Percentiles rank a stretch among this genome's conserved stretches.
phyloP scores from a whole-genome alignment of 2,888 invertebrate species.

The Augiades crinisus region DNA sequence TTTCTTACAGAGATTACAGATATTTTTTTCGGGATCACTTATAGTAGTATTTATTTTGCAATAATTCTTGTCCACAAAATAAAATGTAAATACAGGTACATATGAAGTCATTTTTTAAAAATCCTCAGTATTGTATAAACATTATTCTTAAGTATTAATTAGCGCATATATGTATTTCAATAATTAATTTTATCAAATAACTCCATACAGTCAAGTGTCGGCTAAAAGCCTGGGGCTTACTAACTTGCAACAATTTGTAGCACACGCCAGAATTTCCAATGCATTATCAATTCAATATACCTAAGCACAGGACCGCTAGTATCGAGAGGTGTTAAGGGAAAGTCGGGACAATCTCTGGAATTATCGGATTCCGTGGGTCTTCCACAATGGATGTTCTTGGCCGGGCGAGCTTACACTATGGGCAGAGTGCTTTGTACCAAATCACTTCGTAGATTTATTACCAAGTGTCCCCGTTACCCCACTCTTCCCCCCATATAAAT shows the following conservation, averaged over 20 bases:
- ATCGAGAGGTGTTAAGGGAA: slow-evolving; percentile 72
- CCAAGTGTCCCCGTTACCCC: slow-evolving; percentile 68
- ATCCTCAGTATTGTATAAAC: too few species aligned
- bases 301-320: slow-evolving; percentile 44
- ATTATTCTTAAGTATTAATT: too few species aligned
- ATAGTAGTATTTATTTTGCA: too few species aligned
- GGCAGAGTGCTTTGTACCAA: slow-evolving; percentile 78
- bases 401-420: slow-evolving; percentile 70
- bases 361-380: slow-evolving; percentile 78
- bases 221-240: slow-evolving; percentile 11
- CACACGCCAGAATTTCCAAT: slow-evolving; percentile 26
- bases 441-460: slow-evolving; percentile 79
- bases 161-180: not conserved
- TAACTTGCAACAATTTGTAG: slow-evolving; percentile 20
- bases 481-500: slow-evolving; percentile 72
- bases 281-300: slow-evolving; percentile 45
- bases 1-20: too few species aligned
- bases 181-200: slow-evolving; percentile 19
- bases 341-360: slow-evolving; percentile 77
- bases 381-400: slow-evolving; percentile 74
- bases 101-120: too few species aligned
- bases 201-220: slow-evolving; percentile 28
- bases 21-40: too few species aligned
- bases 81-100: too few species aligned
- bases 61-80: too few species aligned